A percentile compares a stretch with the other conserved stretches of the same genome.
phyloP scores from a whole-genome alignment of 2,888 invertebrate genomes.

The Philhelius pedissequus region DNA sequence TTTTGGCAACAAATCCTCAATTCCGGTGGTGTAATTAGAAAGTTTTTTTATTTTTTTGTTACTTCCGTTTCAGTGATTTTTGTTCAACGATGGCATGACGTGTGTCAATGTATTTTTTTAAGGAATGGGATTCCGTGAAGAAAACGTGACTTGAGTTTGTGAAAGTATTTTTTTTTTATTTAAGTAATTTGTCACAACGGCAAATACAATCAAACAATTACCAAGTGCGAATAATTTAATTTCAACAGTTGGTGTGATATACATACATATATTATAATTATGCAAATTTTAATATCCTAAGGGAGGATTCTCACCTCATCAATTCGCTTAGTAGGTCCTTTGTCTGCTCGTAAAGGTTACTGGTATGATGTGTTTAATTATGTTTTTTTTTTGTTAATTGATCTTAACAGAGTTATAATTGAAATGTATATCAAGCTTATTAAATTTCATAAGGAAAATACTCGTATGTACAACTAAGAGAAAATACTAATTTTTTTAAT shows the following conservation, averaged over 20 bases:
- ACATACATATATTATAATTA: no score
- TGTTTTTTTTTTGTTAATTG: background rate
- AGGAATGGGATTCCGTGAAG: background rate
- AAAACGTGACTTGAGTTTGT: slow-evolving; percentile 49
- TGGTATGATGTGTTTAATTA: background rate
- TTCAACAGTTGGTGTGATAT: slow-evolving; percentile 10
- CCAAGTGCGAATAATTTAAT: slow-evolving; percentile 33
- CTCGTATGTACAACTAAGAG: no score
- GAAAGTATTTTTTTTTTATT: slow-evolving; percentile 22
- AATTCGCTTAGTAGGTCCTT: background rate
- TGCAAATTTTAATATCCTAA: slow-evolving; percentile 20
- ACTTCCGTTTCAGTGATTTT: slow-evolving; percentile 25
- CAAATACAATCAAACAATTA: slow-evolving; percentile 40
- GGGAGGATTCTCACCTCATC: slow-evolving; percentile 1
- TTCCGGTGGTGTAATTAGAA: slow-evolving; percentile 36
- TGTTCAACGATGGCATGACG: background rate
- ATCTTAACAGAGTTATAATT: background rate
- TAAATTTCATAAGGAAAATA: background rate
- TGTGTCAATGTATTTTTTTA: slow-evolving; percentile 13
- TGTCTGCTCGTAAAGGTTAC: background rate
- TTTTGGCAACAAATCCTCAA: slow-evolving; percentile 2
- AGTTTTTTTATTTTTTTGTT: no score
- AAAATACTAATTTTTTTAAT: background rate
- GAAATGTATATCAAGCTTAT: background rate
- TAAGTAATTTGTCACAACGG: background rate